These are phyloP conservation scores for Myopa tessellatipennis DNA, from an alignment of 2,888 invertebrate species.

Conservation along the genomic window DNA sequence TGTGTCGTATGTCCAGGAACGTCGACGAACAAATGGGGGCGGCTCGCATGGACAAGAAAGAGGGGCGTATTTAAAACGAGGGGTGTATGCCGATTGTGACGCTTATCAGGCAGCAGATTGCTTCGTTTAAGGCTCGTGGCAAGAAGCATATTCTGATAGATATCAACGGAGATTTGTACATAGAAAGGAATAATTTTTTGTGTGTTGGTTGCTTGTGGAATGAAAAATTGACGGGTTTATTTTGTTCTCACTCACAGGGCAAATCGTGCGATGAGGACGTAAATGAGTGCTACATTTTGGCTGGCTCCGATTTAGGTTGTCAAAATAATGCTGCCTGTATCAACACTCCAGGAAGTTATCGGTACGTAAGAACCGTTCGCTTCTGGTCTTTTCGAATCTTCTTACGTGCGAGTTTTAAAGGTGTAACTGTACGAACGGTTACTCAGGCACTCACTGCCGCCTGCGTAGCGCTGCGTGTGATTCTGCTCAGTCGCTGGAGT, in stretches of 20 bases:
- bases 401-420: constrained; percentile 63
- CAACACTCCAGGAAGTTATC: constrained; percentile 83
- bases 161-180: too few relatives aligned
- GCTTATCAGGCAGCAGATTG: neutral
- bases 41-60: neutral
- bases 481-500: constrained; percentile 75
- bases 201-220: too few relatives aligned
- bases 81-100: neutral
- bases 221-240: too few relatives aligned
- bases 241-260: constrained; percentile 69
- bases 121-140: neutral
- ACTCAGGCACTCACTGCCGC: constrained; percentile 86
- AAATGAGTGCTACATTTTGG: constrained; percentile 84
- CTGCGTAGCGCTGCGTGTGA: constrained; percentile 79
- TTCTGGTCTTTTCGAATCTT: neutral
- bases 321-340: constrained; percentile 89
- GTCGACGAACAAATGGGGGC: neutral
- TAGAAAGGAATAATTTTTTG: too few relatives aligned
- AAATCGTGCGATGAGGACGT: constrained; percentile 82
- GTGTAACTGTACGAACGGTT: constrained; percentile 81
- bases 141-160: too few relatives aligned
- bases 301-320: constrained; percentile 88
- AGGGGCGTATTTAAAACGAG: neutral
- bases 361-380: constrained; percentile 67
- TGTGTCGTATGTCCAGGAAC: too few relatives aligned